Evolutionary conservation across 2,888 invertebrate species (phyloP), one percentile per base, ranked within the genome.

Genomic region (Heteropelma amictum): DNA sequence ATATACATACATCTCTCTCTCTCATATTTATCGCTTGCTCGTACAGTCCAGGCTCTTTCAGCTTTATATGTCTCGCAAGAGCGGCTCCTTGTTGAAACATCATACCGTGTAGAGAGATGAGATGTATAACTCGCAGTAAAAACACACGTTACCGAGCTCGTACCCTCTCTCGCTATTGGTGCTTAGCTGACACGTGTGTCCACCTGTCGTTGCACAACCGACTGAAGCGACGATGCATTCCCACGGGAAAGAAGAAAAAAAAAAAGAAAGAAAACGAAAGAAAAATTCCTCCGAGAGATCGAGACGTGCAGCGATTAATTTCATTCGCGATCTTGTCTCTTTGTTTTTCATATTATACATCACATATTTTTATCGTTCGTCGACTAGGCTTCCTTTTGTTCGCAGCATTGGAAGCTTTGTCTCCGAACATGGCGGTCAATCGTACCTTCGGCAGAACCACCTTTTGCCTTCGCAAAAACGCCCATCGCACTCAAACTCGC

Each of bases 121-220:
- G 47, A 56, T 58, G 58, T 54, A 68, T 30, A 64, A 38, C 38
- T 30, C 47, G 63, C 56, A 49, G 28, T 56, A 54, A 71, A 67
- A 67, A n/a, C n/a, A n/a, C n/a, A n/a, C n/a, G n/a, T n/a, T n/a
- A n/a, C n/a, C n/a, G n/a, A n/a, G n/a, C n/a, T n/a, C n/a, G n/a
- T n/a, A n/a, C n/a, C n/a, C n/a, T n/a, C n/a, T n/a, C n/a, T n/a
- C n/a, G n/a, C n/a, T n/a, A 30, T 30, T 30, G 10, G 2, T 30
- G 10, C 1, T 8, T 2, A 30, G 30, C 7, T 30, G 30, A 54
- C 60, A 61, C 60, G 70, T 67, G 65, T 42, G 49, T 70, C 61
- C 75, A 75, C 61, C 75, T 75, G 75, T 75, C 65, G 70, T 70
- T 65, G 65, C 47, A 35, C 47, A 61, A 65, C 47, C 12, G 8